These are phyloP conservation scores for Poecilobothrus nobilitatus DNA, from an alignment of 2,888 invertebrate species.

Conservation along the genomic window DNA sequence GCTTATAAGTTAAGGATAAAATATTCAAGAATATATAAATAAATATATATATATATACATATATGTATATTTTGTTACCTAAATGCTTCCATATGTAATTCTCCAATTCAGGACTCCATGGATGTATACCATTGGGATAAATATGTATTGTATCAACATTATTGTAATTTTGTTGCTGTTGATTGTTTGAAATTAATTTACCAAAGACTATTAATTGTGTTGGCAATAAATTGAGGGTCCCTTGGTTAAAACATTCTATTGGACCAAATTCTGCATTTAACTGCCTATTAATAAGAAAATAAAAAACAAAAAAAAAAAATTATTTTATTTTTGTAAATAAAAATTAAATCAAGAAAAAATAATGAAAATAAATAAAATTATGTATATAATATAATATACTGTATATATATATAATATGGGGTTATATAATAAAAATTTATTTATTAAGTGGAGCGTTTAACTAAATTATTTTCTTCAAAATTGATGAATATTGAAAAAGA, in stretches of 20 bases:
- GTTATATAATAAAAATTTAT: constrained; percentile 4
- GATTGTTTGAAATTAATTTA: constrained; percentile 32
- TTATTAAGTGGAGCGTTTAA: background rate
- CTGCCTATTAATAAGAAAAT: constrained; percentile 32
- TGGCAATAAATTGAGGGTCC: constrained; percentile 41
- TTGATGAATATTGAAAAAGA: background rate
- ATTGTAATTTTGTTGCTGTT: constrained; percentile 22
- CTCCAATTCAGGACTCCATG: constrained; percentile 41
- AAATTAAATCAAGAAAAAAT: too few species aligned
- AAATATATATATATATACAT: background rate
- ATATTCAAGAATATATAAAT: too few species aligned
- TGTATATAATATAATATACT: background rate
- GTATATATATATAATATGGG: background rate
- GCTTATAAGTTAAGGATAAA: too few species aligned
- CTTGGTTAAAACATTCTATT: constrained; percentile 38
- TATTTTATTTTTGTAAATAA: too few species aligned
- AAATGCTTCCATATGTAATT: constrained; percentile 44
- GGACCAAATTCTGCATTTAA: constrained; percentile 41
- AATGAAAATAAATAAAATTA: background rate
- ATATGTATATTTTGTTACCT: constrained; percentile 31
- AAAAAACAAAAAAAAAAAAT: constrained; percentile 12
- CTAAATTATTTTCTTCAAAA: background rate
- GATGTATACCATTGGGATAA: constrained; percentile 41
- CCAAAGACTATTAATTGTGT: constrained; percentile 44
- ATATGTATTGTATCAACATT: constrained; percentile 35